Percentiles rank a stretch among this genome's conserved stretches.
Evolutionary conservation across 2,113 vertebrate species (phyloP).

Genomic region (Oryzias melastigma): DNA sequence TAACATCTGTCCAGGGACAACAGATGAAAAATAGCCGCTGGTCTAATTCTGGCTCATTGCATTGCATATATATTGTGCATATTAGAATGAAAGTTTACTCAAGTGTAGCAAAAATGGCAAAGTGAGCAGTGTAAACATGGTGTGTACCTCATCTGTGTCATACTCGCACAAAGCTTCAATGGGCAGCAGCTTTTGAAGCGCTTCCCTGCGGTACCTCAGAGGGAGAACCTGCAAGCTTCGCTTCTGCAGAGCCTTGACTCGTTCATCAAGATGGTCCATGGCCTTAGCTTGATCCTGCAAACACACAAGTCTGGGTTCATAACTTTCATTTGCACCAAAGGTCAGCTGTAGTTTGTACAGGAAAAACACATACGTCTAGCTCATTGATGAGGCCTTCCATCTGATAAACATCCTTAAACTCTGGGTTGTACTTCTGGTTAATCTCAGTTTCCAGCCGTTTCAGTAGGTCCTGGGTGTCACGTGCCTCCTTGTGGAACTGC

Average conservation of each 20-base stretch:
- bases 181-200: conserved; percentile 79
- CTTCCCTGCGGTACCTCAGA: conserved; percentile 82
- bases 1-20: too few relatives aligned
- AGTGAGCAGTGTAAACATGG: neutral
- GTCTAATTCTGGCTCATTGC: too few relatives aligned
- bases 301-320: conserved; percentile 14
- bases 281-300: conserved; percentile 92
- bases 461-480: conserved; percentile 90
- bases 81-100: too few relatives aligned
- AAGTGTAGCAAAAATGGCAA: too few relatives aligned
- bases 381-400: conserved; percentile 85
- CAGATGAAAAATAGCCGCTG: too few relatives aligned
- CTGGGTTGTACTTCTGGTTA: conserved; percentile 90
- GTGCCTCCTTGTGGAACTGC: conserved; percentile 88
- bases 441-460: conserved; percentile 87
- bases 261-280: conserved; percentile 85
- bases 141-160: conserved; percentile 83
- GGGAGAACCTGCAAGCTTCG: conserved; percentile 87
- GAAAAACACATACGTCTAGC: conserved; percentile 82
- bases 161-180: conserved; percentile 93
- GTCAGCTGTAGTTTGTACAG: neutral
- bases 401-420: conserved; percentile 95
- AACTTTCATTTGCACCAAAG: neutral
- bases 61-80: too few relatives aligned
- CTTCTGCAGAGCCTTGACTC: conserved; percentile 84